Conservation (phyloP, 92 coral and sea anemone genomes). For the Nematostella vectensis region DNA sequence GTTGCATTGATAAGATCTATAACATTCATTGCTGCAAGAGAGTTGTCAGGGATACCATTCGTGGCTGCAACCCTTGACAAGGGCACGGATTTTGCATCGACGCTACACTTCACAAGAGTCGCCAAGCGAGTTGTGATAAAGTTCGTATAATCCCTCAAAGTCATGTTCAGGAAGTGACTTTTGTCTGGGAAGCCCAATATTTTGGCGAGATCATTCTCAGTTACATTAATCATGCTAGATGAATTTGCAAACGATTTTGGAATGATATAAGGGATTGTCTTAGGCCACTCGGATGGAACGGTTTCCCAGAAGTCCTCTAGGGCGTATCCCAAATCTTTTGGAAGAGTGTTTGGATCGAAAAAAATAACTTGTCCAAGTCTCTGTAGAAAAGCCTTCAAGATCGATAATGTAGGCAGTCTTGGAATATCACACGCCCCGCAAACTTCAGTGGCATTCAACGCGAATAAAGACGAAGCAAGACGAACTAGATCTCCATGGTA, state of each 20-base stretch:
- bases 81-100: constrained; percentile 9
- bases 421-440: constrained; percentile 29
- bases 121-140: constrained; percentile 8
- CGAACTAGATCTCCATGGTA: constrained; percentile 20
- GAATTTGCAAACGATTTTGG: constrained; percentile 29
- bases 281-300: constrained; percentile 51
- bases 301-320: constrained; percentile 29
- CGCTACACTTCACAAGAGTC: constrained; percentile 26
- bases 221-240: constrained; percentile 26
- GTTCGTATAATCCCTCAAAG: constrained; percentile 19
- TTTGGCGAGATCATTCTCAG: constrained; percentile 30
- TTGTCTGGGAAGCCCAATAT: constrained; percentile 23
- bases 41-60: constrained; percentile 18
- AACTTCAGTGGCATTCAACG: constrained; percentile 30
- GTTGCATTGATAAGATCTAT: constrained; percentile 21
- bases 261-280: constrained; percentile 35
- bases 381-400: constrained; percentile 33
- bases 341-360: constrained; percentile 28
- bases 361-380: constrained; percentile 18
- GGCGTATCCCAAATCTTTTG: constrained; percentile 21
- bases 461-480: constrained; percentile 27
- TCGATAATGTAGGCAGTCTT: constrained; percentile 16
- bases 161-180: constrained; percentile 26
- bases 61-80: constrained; percentile 14
- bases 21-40: constrained; percentile 23